phyloP scores from a whole-genome alignment of 2,113 vertebrate genomes.

The Otocyon megalotis region DNA sequence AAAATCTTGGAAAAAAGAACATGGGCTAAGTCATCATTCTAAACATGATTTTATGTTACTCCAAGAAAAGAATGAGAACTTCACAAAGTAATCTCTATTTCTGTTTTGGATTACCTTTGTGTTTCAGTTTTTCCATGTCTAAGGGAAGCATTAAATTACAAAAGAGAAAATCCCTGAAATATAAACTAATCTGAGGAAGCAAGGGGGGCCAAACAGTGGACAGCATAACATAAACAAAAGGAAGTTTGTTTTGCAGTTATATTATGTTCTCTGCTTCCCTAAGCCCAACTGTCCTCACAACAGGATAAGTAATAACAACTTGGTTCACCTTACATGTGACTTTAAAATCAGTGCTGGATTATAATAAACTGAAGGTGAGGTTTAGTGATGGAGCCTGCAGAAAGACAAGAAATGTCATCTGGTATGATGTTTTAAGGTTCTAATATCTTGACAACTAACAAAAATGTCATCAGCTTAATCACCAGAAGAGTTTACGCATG shows the following conservation, averaged over 20 bases:
- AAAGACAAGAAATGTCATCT: neutral
- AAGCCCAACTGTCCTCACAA: neutral
- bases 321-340: neutral
- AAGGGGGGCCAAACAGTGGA: neutral
- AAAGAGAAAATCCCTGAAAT: conserved; percentile 40
- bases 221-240: neutral
- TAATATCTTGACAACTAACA: conserved; percentile 51
- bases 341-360: neutral
- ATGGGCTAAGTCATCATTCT: neutral
- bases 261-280: neutral
- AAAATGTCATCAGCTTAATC: conserved; percentile 10
- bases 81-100: neutral
- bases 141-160: neutral
- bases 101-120: neutral
- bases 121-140: conserved; percentile 16
- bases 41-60: neutral
- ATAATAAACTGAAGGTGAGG: conserved; percentile 24
- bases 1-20: neutral
- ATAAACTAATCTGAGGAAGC: conserved; percentile 40
- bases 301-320: neutral
- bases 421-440: neutral
- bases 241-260: conserved; percentile 5
- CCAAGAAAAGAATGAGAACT: conserved; percentile 13
- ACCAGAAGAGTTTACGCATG: conserved; percentile 26
- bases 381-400: neutral